These are phyloP conservation scores for Megatriorchis doriae DNA, from an alignment of 2,113 vertebrate species.

Conservation along the genomic window DNA sequence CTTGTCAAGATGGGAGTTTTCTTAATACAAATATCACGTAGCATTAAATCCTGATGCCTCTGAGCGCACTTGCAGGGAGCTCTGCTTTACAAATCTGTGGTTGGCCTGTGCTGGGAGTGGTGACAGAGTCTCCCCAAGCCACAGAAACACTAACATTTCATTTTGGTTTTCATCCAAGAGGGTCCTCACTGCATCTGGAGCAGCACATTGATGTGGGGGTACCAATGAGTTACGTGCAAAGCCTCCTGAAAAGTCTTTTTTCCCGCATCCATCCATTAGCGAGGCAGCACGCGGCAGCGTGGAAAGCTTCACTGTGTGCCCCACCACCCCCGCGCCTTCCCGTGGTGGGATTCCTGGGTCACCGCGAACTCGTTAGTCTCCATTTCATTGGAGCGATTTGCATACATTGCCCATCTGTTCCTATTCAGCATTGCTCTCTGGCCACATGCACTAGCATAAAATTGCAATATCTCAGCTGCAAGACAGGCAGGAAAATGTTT, in stretches of 20 bases:
- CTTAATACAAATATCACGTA: accelerated
- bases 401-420: slow-evolving; percentile 26
- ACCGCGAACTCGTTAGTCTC: not conserved
- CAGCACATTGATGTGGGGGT: accelerated
- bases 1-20: not conserved
- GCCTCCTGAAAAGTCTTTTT: not conserved
- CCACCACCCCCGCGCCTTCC: not conserved
- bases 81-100: not conserved
- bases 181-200: not conserved
- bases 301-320: not conserved
- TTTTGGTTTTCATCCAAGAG: not conserved
- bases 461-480: not conserved
- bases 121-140: not conserved
- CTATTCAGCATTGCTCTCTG: not conserved
- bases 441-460: not conserved
- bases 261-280: accelerated
- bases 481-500: not conserved
- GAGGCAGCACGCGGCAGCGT: accelerated
- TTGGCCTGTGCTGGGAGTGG: not conserved
- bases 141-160: not conserved
- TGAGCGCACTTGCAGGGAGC: accelerated
- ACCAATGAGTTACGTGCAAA: not conserved
- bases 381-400: not conserved
- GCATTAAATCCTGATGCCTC: not conserved
- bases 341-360: not conserved